Evolutionary conservation across 2,113 vertebrate species (phyloP).

Genomic region (Aspidoscelis tigris): DNA sequence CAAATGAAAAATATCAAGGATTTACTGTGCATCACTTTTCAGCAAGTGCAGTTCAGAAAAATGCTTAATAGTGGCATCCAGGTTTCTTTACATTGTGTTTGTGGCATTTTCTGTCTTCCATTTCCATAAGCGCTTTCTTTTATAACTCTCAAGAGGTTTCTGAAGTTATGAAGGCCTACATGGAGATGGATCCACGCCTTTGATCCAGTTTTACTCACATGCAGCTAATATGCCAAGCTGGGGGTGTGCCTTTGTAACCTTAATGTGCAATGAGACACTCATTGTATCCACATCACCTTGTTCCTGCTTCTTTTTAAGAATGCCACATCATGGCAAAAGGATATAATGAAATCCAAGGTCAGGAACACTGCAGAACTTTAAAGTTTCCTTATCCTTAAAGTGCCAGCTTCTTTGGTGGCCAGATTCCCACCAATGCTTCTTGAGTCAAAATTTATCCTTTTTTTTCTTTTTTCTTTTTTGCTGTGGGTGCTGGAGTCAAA

Average conservation of each 20-base stretch:
- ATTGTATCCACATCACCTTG: neutral
- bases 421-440: neutral
- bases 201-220: neutral
- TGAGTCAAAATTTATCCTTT: neutral
- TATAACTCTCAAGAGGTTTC: neutral
- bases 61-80: slow-evolving; percentile 11
- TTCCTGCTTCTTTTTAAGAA: neutral
- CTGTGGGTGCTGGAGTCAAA: neutral
- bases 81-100: slow-evolving; percentile 3
- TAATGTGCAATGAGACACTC: neutral
- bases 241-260: no score
- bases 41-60: neutral
- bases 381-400: neutral
- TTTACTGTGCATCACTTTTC: neutral
- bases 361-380: neutral
- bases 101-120: neutral
- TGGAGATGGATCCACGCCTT: neutral
- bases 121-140: neutral
- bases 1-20: neutral
- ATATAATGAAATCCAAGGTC: neutral
- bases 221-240: neutral
- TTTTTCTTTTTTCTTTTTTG: neutral
- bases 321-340: neutral
- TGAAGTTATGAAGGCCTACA: neutral
- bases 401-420: neutral